These are phyloP conservation scores for Scaptomyza graminum DNA, from an alignment of 1,140 invertebrate species.

Conservation along the genomic window DNA sequence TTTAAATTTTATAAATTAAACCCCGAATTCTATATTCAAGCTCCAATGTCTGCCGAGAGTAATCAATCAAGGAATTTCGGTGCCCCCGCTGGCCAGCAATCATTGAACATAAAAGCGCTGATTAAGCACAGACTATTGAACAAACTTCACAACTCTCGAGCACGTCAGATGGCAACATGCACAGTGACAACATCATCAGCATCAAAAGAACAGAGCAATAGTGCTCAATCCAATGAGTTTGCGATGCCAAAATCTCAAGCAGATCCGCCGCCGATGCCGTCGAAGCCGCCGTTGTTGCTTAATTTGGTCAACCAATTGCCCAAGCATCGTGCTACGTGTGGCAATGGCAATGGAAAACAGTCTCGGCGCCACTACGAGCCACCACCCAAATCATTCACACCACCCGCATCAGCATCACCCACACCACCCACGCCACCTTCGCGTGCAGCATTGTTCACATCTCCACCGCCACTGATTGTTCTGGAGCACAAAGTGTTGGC, in stretches of 20 bases:
- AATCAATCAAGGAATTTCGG: conserved; percentile 24
- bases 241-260: conserved; percentile 52
- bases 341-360: background rate
- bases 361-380: background rate
- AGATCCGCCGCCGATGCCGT: conserved; percentile 38
- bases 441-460: background rate
- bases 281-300: conserved; percentile 49
- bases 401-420: background rate
- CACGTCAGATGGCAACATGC: background rate
- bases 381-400: background rate
- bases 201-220: background rate
- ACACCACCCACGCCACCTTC: background rate
- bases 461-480: conserved; percentile 65
- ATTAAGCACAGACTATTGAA: conserved; percentile 65
- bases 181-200: background rate
- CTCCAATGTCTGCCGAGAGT: conserved; percentile 6
- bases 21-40: conserved; percentile 12
- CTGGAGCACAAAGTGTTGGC: conserved; percentile 75
- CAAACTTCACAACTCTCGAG: conserved; percentile 19
- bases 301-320: conserved; percentile 64
- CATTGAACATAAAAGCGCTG: conserved; percentile 59
- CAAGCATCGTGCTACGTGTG: conserved; percentile 48
- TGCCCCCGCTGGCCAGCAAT: conserved; percentile 19
- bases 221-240: background rate
- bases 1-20: background rate